Percentiles rank a stretch among this genome's conserved stretches.
phyloP scores from a whole-genome alignment of 2,113 vertebrate species.

The Lipophrys pholis region DNA sequence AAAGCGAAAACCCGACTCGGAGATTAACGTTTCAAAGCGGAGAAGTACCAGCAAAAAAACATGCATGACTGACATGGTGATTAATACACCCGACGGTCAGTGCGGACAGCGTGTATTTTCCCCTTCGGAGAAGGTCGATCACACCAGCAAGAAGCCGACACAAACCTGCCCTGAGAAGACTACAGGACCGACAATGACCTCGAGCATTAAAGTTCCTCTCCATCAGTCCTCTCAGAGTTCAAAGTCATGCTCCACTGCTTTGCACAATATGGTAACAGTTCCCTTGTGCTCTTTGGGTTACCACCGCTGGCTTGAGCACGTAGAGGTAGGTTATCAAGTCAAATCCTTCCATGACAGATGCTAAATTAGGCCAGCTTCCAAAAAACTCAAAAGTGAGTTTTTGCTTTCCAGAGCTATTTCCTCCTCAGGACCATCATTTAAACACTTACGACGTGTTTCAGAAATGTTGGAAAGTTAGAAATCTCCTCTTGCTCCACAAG shows the following conservation, averaged over 20 bases:
- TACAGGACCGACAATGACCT: conserved; percentile 46
- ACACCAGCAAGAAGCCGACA: conserved; percentile 33
- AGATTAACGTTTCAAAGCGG: conserved; percentile 69
- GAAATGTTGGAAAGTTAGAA: conserved; percentile 41
- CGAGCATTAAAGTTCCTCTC: conserved; percentile 26
- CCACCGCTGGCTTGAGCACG: conserved; percentile 14
- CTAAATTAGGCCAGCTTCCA: conserved; percentile 37
- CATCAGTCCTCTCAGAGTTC: conserved; percentile 38
- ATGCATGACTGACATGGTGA: conserved; percentile 75
- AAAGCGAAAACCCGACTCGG: conserved; percentile 66
- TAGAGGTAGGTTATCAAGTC: conserved; percentile 32
- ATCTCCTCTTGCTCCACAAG: conserved; percentile 40
- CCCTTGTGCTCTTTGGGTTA: conserved; percentile 20
- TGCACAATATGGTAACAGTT: conserved; percentile 37
- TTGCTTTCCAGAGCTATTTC: conserved; percentile 31
- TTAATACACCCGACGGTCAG: conserved; percentile 66
- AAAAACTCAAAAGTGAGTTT: conserved; percentile 11
- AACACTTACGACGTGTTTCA: conserved; percentile 16
- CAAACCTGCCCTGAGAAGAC: conserved; percentile 32
- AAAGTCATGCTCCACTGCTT: conserved; percentile 41
- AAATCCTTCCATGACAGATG: conserved; percentile 27
- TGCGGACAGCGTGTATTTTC: conserved; percentile 53
- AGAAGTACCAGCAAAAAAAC: conserved; percentile 59
- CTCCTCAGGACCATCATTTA: conserved; percentile 19
- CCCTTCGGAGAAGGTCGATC: conserved; percentile 55